Conservation (phyloP, 2,113 vertebrate species). For the Equus quagga region DNA sequence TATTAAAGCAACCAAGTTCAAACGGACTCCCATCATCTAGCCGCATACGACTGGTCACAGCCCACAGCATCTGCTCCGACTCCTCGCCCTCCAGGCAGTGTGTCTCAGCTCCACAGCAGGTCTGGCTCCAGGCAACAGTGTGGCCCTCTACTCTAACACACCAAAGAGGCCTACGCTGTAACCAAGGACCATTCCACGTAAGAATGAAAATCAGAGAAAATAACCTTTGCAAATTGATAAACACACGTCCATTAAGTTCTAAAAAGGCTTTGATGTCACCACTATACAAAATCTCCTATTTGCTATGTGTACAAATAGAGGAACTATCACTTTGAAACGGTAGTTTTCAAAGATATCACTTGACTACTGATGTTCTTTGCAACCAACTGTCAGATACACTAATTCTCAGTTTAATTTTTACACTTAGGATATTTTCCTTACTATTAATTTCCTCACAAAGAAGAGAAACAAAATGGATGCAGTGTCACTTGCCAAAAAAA, state of each 20-base stretch:
- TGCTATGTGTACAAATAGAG: not conserved
- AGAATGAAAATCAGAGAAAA: not conserved
- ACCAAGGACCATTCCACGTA: not conserved
- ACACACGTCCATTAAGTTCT: not conserved
- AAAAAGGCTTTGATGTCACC: not conserved
- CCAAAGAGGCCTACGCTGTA: not conserved
- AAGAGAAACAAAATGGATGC: not conserved
- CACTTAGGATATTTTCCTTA: not conserved
- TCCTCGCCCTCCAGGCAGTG: not conserved
- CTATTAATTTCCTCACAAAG: conserved; percentile 19
- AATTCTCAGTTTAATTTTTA: not conserved
- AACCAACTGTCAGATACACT: not conserved
- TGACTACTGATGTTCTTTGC: not conserved
- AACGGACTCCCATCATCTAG: not conserved
- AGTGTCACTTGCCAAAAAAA: not conserved
- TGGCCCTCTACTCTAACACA: not conserved
- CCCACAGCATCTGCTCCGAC: not conserved
- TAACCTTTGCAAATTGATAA: not conserved
- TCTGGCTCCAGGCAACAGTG: not conserved
- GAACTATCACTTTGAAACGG: not conserved
- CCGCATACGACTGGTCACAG: not conserved
- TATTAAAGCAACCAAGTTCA: conserved; percentile 3
- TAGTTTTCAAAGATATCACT: not conserved
- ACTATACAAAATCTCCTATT: not conserved
- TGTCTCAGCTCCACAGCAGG: not conserved